Conservation (phyloP, 2,888 invertebrate genomes). For the Zele albiditarsus region DNA sequence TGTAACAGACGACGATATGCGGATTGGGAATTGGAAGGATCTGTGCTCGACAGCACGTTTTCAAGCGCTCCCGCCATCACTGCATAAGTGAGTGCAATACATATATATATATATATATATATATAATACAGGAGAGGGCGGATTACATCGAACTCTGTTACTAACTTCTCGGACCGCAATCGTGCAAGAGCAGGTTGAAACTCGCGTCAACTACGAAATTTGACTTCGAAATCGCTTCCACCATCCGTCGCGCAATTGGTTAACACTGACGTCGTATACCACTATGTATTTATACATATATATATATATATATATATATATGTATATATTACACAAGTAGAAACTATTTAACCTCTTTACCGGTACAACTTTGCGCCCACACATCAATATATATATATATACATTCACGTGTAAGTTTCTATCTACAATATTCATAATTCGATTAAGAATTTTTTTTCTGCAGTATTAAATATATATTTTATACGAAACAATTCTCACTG, state of each 20-base stretch:
- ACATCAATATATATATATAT: conserved; percentile 11
- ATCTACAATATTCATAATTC: conserved; percentile 40
- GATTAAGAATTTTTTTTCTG: background rate
- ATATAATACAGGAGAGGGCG: conserved; percentile 3
- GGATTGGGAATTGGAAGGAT: no score
- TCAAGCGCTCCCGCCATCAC: no score
- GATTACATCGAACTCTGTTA: conserved; percentile 27
- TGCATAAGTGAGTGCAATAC: background rate
- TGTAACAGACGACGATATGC: no score
- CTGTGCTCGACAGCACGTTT: no score
- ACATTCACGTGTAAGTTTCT: conserved; percentile 31
- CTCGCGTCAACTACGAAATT: conserved; percentile 57
- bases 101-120: background rate
- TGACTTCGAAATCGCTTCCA: conserved; percentile 65
- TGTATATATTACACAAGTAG: conserved; percentile 24
- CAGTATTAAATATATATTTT: no score
- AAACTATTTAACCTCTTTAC: conserved; percentile 46
- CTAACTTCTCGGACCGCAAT: conserved; percentile 66
- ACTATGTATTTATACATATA: no score
- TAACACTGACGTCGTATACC: conserved; percentile 22
- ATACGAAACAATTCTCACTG: no score
- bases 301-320: no score
- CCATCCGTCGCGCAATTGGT: conserved; percentile 24
- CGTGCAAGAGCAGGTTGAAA: conserved; percentile 48
- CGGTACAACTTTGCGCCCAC: conserved; percentile 5